These are phyloP conservation scores for Archaeoteleia sp. DNA, from an alignment of 2,888 invertebrate genomes.

Conservation along the genomic window DNA sequence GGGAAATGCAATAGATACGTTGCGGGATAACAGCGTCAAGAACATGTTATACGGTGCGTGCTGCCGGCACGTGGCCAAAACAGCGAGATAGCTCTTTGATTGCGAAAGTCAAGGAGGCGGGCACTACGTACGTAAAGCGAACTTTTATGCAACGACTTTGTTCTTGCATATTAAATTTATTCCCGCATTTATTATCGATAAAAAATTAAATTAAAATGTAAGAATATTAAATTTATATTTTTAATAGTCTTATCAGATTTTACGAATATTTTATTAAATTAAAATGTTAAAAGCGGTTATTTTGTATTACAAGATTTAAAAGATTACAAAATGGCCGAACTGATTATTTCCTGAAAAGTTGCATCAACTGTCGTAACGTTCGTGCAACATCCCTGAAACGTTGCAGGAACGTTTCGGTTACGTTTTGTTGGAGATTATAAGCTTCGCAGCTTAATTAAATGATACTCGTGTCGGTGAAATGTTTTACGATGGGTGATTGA, in stretches of 20 bases:
- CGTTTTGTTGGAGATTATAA: not conserved
- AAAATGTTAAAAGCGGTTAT: too few relatives aligned
- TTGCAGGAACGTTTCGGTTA: too few relatives aligned
- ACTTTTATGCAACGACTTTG: slow-evolving; percentile 14
- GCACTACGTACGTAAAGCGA: slow-evolving; percentile 6
- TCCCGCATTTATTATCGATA: too few relatives aligned
- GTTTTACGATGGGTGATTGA: slow-evolving; percentile 29
- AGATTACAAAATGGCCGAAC: too few relatives aligned
- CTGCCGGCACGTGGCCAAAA: slow-evolving; percentile 52
- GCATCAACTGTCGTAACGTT: slow-evolving; percentile 1
- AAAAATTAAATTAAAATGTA: too few relatives aligned
- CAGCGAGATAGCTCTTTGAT: slow-evolving; percentile 38
- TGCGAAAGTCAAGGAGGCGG: slow-evolving; percentile 38
- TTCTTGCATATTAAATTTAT: slow-evolving; percentile 31
- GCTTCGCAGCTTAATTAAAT: slow-evolving; percentile 26
- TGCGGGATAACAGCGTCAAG: slow-evolving; percentile 50
- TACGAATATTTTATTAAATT: too few relatives aligned
- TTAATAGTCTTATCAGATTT: too few relatives aligned
- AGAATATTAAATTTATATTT: too few relatives aligned
- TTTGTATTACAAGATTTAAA: too few relatives aligned
- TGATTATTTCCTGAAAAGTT: too few relatives aligned
- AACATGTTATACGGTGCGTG: slow-evolving; percentile 41
- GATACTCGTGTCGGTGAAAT: slow-evolving; percentile 11
- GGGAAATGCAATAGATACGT: slow-evolving; percentile 46
- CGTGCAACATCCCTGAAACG: not conserved